These are phyloP conservation scores for Apis dorsata DNA, from an alignment of 1,140 invertebrate species.

Conservation along the genomic window DNA sequence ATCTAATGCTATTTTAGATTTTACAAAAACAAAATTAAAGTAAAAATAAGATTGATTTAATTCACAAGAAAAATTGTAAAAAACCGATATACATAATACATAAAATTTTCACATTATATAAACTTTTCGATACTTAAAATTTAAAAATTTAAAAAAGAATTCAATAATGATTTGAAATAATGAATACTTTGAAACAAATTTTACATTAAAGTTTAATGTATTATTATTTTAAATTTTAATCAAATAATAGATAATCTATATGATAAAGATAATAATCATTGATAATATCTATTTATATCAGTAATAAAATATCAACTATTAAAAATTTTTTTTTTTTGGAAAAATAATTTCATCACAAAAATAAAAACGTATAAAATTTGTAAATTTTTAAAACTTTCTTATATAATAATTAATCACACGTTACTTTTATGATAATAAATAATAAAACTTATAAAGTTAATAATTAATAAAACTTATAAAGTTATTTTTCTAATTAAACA, in stretches of 20 bases:
- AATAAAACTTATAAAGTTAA: not conserved
- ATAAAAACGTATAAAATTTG: not conserved
- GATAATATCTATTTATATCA: not conserved
- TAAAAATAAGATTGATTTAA: not conserved
- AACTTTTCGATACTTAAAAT: too few species aligned
- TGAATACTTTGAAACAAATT: not conserved
- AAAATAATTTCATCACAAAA: not conserved
- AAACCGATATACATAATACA: not conserved
- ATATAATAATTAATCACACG: not conserved
- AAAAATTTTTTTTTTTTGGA: too few species aligned
- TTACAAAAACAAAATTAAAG: conserved; percentile 10
- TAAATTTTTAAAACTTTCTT: not conserved
- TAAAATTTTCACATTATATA: not conserved
- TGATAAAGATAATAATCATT: not conserved
- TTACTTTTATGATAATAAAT: not conserved
- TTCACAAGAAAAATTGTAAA: not conserved
- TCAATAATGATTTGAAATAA: too few species aligned
- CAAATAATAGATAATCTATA: not conserved
- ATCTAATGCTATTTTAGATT: not conserved
- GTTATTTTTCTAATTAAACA: not conserved
- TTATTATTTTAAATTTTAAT: not conserved
- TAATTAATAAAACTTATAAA: not conserved
- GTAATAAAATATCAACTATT: not conserved
- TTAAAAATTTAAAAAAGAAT: too few species aligned
- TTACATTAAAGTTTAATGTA: too few species aligned